These are phyloP conservation scores for Haemorhous mexicanus DNA, from an alignment of 2,113 vertebrate genomes.

Conservation along the genomic window DNA sequence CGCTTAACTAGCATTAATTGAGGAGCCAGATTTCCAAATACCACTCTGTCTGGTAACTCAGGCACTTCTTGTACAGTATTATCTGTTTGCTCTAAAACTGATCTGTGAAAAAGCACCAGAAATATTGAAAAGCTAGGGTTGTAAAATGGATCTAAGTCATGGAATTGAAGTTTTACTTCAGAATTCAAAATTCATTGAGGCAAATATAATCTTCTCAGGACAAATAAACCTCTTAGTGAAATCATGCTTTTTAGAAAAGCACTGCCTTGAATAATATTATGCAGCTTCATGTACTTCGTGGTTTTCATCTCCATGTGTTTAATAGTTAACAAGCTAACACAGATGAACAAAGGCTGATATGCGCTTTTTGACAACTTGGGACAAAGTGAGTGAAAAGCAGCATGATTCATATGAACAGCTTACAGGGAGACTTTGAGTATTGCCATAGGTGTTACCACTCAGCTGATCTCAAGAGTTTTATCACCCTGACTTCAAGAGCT, in stretches of 20 bases:
- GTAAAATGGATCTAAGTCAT: background rate
- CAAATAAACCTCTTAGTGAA: background rate
- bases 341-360: background rate
- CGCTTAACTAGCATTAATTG: background rate
- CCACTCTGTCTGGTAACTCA: background rate
- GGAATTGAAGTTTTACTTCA: background rate
- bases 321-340: slow-evolving; percentile 1
- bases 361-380: background rate
- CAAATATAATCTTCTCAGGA: background rate
- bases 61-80: background rate
- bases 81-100: background rate
- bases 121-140: background rate
- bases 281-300: background rate
- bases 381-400: slow-evolving; percentile 3
- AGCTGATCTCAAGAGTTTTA: background rate
- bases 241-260: background rate
- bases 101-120: background rate
- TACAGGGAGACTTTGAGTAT: background rate
- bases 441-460: background rate
- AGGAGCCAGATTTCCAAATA: background rate
- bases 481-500: background rate
- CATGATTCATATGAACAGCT: background rate
- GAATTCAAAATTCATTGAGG: background rate
- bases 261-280: background rate
- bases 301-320: background rate